These are phyloP conservation scores for Tinea pellionella DNA, from an alignment of 2,888 invertebrate genomes.

Conservation along the genomic window DNA sequence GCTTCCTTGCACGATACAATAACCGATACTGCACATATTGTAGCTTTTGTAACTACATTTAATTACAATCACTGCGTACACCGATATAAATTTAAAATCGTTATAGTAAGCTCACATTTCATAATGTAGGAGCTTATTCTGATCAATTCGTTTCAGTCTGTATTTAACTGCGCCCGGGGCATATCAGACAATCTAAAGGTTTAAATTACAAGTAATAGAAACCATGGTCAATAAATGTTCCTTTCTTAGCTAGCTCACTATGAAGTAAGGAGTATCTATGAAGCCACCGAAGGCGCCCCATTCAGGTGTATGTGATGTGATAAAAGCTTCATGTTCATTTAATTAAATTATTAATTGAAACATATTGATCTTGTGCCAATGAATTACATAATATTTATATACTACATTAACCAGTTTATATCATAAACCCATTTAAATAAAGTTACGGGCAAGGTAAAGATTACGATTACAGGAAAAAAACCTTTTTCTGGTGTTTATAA, in stretches of 20 bases:
- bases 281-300: constrained; percentile 36
- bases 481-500: constrained; percentile 18
- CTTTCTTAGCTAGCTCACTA: constrained; percentile 30
- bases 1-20: constrained; percentile 58
- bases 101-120: not conserved
- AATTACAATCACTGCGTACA: not conserved
- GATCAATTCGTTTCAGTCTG: constrained; percentile 25
- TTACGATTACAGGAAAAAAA: constrained; percentile 2
- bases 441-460: not conserved
- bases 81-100: not conserved
- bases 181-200: constrained; percentile 30
- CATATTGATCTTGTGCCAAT: not conserved
- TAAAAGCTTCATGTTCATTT: not conserved
- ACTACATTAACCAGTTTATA: not conserved
- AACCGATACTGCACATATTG: constrained; percentile 44
- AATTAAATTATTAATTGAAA: not conserved
- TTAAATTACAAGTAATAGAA: constrained; percentile 44
- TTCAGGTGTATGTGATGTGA: constrained; percentile 16
- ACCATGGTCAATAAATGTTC: constrained; percentile 41
- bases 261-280: too few relatives aligned
- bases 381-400: not conserved
- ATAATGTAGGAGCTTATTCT: constrained; percentile 3
- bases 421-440: not conserved
- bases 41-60: constrained; percentile 18
- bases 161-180: constrained; percentile 32